Conservation (phyloP, 1,140 invertebrate species). For the Parapsyche elsis region DNA sequence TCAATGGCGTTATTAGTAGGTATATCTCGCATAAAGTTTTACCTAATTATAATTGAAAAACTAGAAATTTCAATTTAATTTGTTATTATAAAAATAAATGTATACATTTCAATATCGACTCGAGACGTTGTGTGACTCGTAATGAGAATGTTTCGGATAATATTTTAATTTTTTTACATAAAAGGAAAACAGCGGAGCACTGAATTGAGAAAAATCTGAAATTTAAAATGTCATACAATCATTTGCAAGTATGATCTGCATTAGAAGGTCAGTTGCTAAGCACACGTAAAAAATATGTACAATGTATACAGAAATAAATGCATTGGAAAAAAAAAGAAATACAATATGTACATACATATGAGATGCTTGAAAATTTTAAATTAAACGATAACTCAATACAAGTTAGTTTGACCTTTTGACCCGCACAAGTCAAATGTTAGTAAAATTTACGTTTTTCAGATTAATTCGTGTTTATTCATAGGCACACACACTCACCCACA, state of each 20-base stretch:
- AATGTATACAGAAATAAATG: not conserved
- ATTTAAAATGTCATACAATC: not conserved
- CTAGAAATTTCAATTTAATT: too few relatives aligned
- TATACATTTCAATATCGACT: too few relatives aligned
- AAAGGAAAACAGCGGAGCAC: not conserved
- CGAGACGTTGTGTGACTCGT: not conserved
- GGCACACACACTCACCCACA: not conserved
- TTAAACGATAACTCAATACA: not conserved
- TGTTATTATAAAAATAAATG: too few relatives aligned
- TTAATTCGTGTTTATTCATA: not conserved
- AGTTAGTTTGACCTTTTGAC: not conserved
- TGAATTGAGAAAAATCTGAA: not conserved
- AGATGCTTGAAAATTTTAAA: not conserved
- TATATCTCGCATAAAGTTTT: too few relatives aligned
- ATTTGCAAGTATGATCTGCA: not conserved
- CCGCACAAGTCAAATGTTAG: not conserved
- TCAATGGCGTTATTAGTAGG: too few relatives aligned
- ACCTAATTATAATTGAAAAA: too few relatives aligned
- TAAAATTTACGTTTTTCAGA: not conserved
- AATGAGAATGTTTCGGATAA: not conserved
- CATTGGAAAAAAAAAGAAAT: not conserved
- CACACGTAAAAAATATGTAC: not conserved
- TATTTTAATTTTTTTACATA: slow-evolving; percentile 8
- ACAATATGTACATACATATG: not conserved
- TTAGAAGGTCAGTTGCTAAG: not conserved